phyloP scores from a whole-genome alignment of 2,888 invertebrate genomes.

The Busseola fusca region DNA sequence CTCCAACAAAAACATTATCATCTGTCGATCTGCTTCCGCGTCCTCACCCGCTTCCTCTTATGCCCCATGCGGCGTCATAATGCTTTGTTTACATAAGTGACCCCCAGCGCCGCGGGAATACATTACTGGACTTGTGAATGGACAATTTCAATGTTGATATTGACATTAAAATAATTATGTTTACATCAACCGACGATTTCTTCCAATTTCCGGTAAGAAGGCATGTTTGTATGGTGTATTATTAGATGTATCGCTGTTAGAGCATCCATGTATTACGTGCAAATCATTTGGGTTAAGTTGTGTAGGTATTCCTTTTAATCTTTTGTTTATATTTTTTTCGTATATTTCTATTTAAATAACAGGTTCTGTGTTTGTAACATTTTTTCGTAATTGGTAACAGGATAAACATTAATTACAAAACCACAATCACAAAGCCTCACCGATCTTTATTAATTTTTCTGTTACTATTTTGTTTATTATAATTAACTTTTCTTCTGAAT shows the following conservation, averaged over 20 bases:
- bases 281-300: constrained; percentile 24
- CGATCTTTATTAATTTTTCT: constrained; percentile 12
- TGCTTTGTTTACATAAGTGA: constrained; percentile 75
- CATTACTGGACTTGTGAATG: constrained; percentile 81
- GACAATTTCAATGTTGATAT: constrained; percentile 81
- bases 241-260: constrained; percentile 35
- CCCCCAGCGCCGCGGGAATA: constrained; percentile 75
- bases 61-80: constrained; percentile 46
- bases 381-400: constrained; percentile 44
- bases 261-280: constrained; percentile 19
- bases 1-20: background rate
- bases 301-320: constrained; percentile 1
- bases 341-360: constrained; percentile 3
- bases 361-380: constrained; percentile 23
- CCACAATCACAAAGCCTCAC: constrained; percentile 34
- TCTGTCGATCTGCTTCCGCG: background rate
- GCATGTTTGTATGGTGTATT: constrained; percentile 42
- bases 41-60: constrained; percentile 42
- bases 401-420: constrained; percentile 32
- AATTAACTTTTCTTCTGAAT: constrained; percentile 25
- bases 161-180: constrained; percentile 82
- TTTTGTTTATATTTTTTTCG: constrained; percentile 21
- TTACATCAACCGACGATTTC: constrained; percentile 66
- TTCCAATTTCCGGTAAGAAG: constrained; percentile 55
- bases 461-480: constrained; percentile 15